Evolutionary conservation across 2,888 invertebrate genomes (phyloP), one percentile per base, ranked within the genome.

Genomic region (Pycnomerus fuliginosus): DNA sequence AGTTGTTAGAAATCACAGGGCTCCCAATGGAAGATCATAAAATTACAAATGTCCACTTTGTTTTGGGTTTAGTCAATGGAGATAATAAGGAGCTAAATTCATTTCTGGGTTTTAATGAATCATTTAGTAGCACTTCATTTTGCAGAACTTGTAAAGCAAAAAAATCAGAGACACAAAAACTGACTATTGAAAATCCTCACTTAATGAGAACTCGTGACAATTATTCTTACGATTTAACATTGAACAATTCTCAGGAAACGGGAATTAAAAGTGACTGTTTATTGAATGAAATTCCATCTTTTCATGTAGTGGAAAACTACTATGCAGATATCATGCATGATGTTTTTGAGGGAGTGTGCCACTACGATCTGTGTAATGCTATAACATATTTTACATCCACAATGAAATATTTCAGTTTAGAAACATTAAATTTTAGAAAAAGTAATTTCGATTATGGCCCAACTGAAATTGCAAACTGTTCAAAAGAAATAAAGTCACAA

Each of bases 391-490:
- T 52, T 28, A 52, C 37, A 4, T 1, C 27, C 2, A 47, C 23
- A 28, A 40, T 35, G 27, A 50, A 56, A 32, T 50, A 42, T 44
- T 58, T 61, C 34, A 13, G 38, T 29, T 38, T 59, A 38, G 40
- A 52, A 24, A 50, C 14, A 4, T 32, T 62, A 3, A 59, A 59
- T 46, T 29, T 7, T 7, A 41, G 60, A 39, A 58, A 53, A 32
- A 4, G 53, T 48, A 48, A 13, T 27, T 60, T 60, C 45, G 45
- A 60, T 2, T 61, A 58, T 37, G 56, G 56, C 4, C 22, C 31
- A 15, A 40, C 25, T 13, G 56, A 61, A 42, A 49, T 58, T 14
- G 50, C 37, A 13, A 58, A 58, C 30, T 43, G 51, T 4, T 51
- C 47, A 4, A 38, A 45, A 11, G 29, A 38, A 43, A 56, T 60